These are phyloP conservation scores for Meandrina meandrites DNA, from an alignment of 92 coral and sea anemone genomes.

Conservation along the genomic window DNA sequence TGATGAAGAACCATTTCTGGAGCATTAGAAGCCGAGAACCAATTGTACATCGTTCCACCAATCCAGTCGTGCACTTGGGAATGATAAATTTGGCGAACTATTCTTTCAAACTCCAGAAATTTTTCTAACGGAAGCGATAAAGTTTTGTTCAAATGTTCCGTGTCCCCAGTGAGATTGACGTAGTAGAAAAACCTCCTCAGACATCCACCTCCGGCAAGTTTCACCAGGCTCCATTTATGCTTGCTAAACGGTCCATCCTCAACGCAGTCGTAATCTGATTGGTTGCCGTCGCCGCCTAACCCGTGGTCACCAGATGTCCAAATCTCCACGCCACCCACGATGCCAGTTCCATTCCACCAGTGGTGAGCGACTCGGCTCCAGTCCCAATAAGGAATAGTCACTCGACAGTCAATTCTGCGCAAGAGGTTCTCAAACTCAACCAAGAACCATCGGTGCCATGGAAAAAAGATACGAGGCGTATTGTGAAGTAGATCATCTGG, in stretches of 20 bases:
- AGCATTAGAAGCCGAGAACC: slow-evolving; percentile 58
- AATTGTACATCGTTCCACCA: slow-evolving; percentile 54
- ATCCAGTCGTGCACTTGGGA: slow-evolving; percentile 61
- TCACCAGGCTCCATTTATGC: slow-evolving; percentile 33
- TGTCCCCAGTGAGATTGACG: slow-evolving; percentile 22
- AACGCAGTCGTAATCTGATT: slow-evolving; percentile 24
- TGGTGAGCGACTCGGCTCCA: slow-evolving; percentile 54
- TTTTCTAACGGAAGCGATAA: slow-evolving; percentile 35
- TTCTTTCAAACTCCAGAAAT: slow-evolving; percentile 55
- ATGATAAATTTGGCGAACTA: slow-evolving; percentile 58
- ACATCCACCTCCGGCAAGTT: slow-evolving; percentile 44
- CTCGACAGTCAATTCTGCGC: slow-evolving; percentile 52
- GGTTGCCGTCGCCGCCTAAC: slow-evolving; percentile 54
- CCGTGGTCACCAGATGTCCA: slow-evolving; percentile 57
- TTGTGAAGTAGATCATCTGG: slow-evolving; percentile 37
- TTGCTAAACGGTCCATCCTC: slow-evolving; percentile 53
- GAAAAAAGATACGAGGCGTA: slow-evolving; percentile 47
- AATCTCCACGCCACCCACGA: slow-evolving; percentile 1
- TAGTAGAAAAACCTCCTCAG: slow-evolving; percentile 32
- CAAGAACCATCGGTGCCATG: slow-evolving; percentile 65
- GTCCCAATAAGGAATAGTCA: slow-evolving; percentile 58
- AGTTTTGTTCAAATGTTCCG: slow-evolving; percentile 26
- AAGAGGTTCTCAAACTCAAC: slow-evolving; percentile 50
- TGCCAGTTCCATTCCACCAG: slow-evolving; percentile 47
- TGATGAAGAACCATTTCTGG: slow-evolving; percentile 88